Percentiles rank a stretch among this genome's conserved stretches.
Evolutionary conservation across 1,140 invertebrate genomes (phyloP).

Genomic region (Ctenoplectra terminalis): DNA sequence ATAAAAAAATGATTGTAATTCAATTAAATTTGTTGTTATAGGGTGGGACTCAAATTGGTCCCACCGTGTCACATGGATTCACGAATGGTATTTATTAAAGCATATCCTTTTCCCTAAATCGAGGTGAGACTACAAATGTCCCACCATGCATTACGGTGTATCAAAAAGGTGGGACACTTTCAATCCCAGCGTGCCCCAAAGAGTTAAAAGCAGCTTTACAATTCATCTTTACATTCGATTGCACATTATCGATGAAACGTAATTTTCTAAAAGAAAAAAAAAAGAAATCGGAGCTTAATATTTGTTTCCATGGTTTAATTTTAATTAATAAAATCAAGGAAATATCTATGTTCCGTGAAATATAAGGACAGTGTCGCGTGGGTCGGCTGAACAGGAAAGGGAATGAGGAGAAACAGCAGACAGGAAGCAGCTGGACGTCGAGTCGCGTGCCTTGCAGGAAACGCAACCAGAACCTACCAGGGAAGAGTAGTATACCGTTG

Average conservation of each 20-base stretch:
- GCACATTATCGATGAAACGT: background rate
- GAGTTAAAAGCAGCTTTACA: too few relatives aligned
- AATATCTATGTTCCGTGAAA: background rate
- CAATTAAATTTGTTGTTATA: too few relatives aligned
- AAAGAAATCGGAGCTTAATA: background rate
- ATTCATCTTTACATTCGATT: too few relatives aligned
- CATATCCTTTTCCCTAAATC: too few relatives aligned
- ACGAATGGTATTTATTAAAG: too few relatives aligned
- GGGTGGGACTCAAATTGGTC: too few relatives aligned
- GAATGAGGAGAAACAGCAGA: constrained; percentile 47
- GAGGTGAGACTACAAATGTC: too few relatives aligned
- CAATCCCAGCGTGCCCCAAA: too few relatives aligned
- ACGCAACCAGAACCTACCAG: constrained; percentile 42
- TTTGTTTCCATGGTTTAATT: background rate
- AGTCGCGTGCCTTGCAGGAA: constrained; percentile 70
- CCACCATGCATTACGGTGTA: too few relatives aligned
- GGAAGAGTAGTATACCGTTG: constrained; percentile 18
- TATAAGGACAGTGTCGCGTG: constrained; percentile 51
- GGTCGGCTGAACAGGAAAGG: constrained; percentile 41
- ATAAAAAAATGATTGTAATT: too few relatives aligned
- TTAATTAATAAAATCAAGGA: background rate
- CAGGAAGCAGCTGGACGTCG: constrained; percentile 69
- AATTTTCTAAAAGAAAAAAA: background rate
- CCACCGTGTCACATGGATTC: too few relatives aligned
- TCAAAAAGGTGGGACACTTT: too few relatives aligned